phyloP scores from a whole-genome alignment of 2,113 vertebrate genomes.

The Cynopterus brachyotis region DNA sequence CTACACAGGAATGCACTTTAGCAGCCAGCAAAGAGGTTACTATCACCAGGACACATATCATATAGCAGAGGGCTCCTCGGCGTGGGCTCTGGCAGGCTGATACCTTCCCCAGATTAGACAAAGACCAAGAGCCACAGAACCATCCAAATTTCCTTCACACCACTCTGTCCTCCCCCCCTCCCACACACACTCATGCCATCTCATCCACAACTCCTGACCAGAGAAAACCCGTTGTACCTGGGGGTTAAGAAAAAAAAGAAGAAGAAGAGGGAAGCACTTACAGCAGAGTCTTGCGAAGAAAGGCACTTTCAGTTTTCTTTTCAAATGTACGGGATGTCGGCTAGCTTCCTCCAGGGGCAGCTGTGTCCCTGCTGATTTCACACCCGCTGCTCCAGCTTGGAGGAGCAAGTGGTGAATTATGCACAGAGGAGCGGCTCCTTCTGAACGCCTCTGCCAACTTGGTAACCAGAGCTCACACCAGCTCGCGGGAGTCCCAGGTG shows the following conservation, averaged over 20 bases:
- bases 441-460: background rate
- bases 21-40: conserved; percentile 57
- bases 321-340: conserved; percentile 61
- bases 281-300: conserved; percentile 11
- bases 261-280: conserved; percentile 21
- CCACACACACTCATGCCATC: rapidly evolving
- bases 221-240: background rate
- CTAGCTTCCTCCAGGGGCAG: conserved; percentile 52
- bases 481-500: conserved; percentile 52
- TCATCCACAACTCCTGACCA: background rate
- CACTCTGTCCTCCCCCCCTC: background rate
- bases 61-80: background rate
- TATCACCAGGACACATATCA: conserved; percentile 39
- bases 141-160: background rate
- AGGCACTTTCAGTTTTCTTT: conserved; percentile 71
- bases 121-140: background rate
- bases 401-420: background rate
- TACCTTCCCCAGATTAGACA: background rate
- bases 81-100: background rate
- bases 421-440: background rate
- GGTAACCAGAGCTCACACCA: conserved; percentile 35
- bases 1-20: conserved; percentile 3
- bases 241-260: background rate
- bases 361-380: conserved; percentile 29
- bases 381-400: background rate